These are phyloP conservation scores for Microcebus griseorufus DNA, from an alignment of 2,113 vertebrate genomes.

Conservation along the genomic window DNA sequence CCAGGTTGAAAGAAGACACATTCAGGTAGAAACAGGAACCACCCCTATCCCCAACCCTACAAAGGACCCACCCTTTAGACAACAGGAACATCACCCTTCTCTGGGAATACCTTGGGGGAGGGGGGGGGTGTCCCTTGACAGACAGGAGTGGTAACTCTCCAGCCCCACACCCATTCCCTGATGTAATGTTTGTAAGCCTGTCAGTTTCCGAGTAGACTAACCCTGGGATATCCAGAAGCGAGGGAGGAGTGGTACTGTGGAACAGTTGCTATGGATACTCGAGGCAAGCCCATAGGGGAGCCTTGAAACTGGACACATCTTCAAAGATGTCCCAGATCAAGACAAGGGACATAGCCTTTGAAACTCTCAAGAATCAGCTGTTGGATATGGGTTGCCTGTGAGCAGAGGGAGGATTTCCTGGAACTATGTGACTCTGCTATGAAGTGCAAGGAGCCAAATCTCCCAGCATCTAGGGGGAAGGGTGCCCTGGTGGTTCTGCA, in stretches of 20 bases:
- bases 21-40: background rate
- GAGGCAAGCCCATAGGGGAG: background rate
- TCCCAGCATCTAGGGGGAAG: background rate
- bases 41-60: background rate
- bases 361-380: background rate
- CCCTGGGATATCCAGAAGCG: fast-evolving
- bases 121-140: fast-evolving
- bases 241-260: fast-evolving
- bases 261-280: background rate
- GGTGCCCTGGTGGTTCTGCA: fast-evolving
- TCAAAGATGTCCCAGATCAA: background rate
- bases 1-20: background rate
- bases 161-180: too few relatives aligned
- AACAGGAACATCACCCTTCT: background rate
- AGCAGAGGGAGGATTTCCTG: background rate
- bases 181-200: background rate
- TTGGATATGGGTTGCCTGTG: background rate
- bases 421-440: background rate
- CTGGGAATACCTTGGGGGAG: too few relatives aligned
- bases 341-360: background rate
- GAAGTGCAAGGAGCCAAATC: background rate
- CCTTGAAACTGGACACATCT: background rate
- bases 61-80: background rate
- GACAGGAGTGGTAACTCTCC: background rate
- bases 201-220: background rate